Evolutionary conservation across 2,888 invertebrate species (phyloP).

Genomic region (Drosophila maculinotata): DNA sequence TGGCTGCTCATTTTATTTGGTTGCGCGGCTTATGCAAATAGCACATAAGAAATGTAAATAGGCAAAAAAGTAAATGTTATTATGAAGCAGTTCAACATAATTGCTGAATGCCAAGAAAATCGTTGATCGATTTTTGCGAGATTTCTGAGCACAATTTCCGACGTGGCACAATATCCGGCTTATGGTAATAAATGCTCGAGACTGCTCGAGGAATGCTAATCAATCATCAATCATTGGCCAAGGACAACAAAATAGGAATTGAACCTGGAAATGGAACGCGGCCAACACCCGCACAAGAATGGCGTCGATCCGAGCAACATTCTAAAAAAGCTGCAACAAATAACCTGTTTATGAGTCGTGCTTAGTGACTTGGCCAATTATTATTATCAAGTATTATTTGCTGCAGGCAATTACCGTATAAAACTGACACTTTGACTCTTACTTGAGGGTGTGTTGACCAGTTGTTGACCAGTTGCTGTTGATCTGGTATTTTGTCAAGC

Average conservation of each 20-base stretch:
- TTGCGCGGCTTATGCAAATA: conserved; percentile 34
- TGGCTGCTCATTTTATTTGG: conserved; percentile 2
- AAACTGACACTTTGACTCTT: conserved; percentile 48
- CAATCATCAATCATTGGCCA: conserved; percentile 62
- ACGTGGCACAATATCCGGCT: conserved; percentile 62
- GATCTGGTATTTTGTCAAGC: conserved; percentile 41
- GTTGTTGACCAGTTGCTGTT: conserved; percentile 14
- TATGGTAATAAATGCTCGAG: conserved; percentile 18
- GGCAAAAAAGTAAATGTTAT: conserved; percentile 19
- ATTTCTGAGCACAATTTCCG: conserved; percentile 36
- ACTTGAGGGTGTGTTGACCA: conserved; percentile 49
- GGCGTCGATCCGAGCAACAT: conserved; percentile 49
- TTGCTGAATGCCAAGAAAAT: conserved; percentile 18
- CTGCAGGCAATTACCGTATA: conserved; percentile 48
- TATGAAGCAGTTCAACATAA: conserved; percentile 42
- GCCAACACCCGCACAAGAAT: conserved; percentile 50
- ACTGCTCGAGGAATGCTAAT: conserved; percentile 35
- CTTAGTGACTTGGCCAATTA: conserved; percentile 49
- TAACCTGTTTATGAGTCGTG: conserved; percentile 65
- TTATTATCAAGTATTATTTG: conserved; percentile 30
- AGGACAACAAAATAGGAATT: conserved; percentile 39
- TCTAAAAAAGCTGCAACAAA: conserved; percentile 60
- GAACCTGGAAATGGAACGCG: conserved; percentile 45
- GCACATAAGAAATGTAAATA: neutral
- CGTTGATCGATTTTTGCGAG: conserved; percentile 3